Conservation (phyloP, 2,113 vertebrate genomes). For the Sylvietta virens region DNA sequence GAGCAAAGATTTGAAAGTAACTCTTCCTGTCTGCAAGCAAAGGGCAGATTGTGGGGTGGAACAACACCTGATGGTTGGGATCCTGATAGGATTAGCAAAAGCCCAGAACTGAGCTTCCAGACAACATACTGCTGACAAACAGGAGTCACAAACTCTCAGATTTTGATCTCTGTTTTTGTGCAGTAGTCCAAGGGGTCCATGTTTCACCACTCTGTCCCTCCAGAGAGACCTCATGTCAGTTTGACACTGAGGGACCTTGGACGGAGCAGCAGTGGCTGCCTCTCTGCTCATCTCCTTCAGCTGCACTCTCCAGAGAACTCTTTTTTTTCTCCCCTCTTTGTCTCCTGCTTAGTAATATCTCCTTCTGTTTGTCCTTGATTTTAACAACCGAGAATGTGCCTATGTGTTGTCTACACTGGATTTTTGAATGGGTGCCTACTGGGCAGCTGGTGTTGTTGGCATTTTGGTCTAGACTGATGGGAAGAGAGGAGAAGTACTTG, state of each 20-base stretch:
- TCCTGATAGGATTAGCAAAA: not conserved
- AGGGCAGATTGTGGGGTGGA: not conserved
- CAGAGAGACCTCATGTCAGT: not conserved
- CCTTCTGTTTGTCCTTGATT: not conserved
- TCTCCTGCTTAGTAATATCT: not conserved
- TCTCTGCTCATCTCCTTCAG: not conserved
- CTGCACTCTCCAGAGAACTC: not conserved
- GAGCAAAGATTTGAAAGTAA: not conserved
- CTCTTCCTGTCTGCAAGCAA: not conserved
- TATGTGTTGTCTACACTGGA: not conserved
- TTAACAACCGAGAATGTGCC: not conserved
- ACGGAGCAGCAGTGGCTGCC: not conserved
- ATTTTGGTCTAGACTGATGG: not conserved
- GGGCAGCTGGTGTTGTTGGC: slow-evolving; percentile 36
- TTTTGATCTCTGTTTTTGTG: not conserved
- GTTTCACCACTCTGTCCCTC: not conserved
- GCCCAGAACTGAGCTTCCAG: not conserved
- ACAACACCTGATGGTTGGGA: not conserved
- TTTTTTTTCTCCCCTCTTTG: not conserved
- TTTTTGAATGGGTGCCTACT: slow-evolving; percentile 26
- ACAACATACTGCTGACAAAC: not conserved
- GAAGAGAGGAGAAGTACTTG: not conserved
- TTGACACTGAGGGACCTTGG: not conserved
- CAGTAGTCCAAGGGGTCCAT: not conserved
- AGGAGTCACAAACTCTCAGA: not conserved